Conservation (phyloP, 2,888 invertebrate genomes). For the Microplitis deprimator region DNA sequence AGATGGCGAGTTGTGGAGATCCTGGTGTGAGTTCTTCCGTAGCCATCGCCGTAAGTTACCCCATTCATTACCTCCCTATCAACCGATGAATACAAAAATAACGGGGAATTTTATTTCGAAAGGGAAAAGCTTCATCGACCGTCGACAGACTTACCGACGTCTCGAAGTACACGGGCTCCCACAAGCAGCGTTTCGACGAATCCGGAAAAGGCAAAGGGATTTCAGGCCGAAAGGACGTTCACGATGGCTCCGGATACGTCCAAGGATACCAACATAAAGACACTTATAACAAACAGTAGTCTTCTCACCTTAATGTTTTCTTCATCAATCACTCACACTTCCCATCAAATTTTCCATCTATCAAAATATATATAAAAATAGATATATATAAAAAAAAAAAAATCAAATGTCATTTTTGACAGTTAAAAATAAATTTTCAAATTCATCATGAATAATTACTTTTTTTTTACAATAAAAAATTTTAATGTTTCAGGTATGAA, state of each 20-base stretch:
- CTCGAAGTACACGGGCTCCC: constrained; percentile 90
- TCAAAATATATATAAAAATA: neutral
- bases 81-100: neutral
- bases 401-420: constrained; percentile 1
- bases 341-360: neutral
- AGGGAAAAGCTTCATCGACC: constrained; percentile 70
- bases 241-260: constrained; percentile 85
- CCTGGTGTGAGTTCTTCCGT: constrained; percentile 79
- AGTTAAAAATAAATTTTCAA: neutral
- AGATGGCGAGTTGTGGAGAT: constrained; percentile 84
- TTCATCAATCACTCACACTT: neutral
- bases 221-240: constrained; percentile 83
- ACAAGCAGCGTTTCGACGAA: constrained; percentile 89
- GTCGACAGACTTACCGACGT: constrained; percentile 87
- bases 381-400: neutral
- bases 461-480: constrained; percentile 17
- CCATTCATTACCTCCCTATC: too few relatives aligned
- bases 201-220: constrained; percentile 90
- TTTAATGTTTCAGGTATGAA: constrained; percentile 18
- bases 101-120: constrained; percentile 54
- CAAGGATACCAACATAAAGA: constrained; percentile 89
- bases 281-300: constrained; percentile 74
- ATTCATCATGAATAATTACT: neutral
- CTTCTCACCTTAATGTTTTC: neutral
- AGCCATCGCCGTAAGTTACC: constrained; percentile 75